These are phyloP conservation scores for Heteromormyrus szaboi DNA, from an alignment of 2,797 vertebrate species.

Conservation along the genomic window DNA sequence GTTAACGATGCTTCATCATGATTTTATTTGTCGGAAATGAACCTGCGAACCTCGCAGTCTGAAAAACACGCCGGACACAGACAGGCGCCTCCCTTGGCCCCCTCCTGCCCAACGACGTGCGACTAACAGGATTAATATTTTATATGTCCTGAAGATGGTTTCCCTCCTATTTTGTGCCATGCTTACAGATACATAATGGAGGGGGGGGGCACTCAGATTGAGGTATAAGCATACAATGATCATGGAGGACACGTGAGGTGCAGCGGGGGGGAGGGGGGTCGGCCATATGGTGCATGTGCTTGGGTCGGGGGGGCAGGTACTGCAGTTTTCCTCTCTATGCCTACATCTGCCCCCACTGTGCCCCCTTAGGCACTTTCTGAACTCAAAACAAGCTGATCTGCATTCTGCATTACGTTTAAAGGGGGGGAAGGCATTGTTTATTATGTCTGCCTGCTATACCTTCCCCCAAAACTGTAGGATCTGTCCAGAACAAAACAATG, in stretches of 20 bases:
- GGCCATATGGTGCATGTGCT: background rate
- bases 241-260: background rate
- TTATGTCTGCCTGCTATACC: background rate
- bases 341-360: background rate
- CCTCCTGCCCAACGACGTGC: background rate
- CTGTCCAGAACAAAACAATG: background rate
- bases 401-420: background rate
- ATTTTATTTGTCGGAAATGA: background rate
- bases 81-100: background rate
- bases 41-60: background rate
- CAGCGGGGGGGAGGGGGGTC: background rate
- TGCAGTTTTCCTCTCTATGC: background rate
- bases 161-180: background rate
- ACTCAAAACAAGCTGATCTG: background rate
- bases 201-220: background rate
- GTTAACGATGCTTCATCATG: background rate
- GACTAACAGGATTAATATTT: background rate
- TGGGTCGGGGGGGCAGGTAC: background rate
- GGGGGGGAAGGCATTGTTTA: background rate
- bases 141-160: background rate
- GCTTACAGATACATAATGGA: background rate
- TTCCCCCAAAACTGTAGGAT: background rate
- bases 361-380: background rate
- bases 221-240: background rate
- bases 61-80: background rate